Percentiles rank a stretch among this genome's conserved stretches.
phyloP scores from a whole-genome alignment of 2,113 vertebrate genomes.

The Carettochelys insculpta region DNA sequence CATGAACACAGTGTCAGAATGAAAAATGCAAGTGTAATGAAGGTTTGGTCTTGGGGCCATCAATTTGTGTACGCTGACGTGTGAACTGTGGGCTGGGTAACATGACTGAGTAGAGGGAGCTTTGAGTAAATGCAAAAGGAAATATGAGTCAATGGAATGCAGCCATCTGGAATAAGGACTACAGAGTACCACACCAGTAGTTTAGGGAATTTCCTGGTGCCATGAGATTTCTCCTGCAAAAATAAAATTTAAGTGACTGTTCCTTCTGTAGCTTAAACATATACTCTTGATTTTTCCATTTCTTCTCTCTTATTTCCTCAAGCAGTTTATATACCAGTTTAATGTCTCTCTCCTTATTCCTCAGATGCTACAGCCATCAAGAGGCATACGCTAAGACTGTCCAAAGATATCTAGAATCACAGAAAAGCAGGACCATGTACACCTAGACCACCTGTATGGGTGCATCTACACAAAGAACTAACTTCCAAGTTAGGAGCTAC shows the following conservation, averaged over 20 bases:
- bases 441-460: too few relatives aligned
- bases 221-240: not conserved
- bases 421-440: not conserved
- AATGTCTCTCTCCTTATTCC: not conserved
- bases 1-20: not conserved
- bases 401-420: not conserved
- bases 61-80: not conserved
- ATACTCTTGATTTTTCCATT: not conserved
- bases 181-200: rapidly evolving
- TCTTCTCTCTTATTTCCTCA: not conserved
- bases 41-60: not conserved
- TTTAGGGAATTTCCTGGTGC: rapidly evolving
- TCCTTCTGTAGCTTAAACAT: not conserved
- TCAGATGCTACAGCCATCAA: not conserved
- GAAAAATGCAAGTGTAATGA: not conserved
- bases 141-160: not conserved
- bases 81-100: not conserved
- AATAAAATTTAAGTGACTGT: not conserved
- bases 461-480: too few relatives aligned
- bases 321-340: not conserved
- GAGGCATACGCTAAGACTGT: not conserved
- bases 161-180: not conserved
- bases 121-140: not conserved
- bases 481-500: too few relatives aligned
- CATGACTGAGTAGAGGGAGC: not conserved